Evolutionary conservation across 1,140 invertebrate genomes (phyloP).

Genomic region (Hydropsyche tenuis): DNA sequence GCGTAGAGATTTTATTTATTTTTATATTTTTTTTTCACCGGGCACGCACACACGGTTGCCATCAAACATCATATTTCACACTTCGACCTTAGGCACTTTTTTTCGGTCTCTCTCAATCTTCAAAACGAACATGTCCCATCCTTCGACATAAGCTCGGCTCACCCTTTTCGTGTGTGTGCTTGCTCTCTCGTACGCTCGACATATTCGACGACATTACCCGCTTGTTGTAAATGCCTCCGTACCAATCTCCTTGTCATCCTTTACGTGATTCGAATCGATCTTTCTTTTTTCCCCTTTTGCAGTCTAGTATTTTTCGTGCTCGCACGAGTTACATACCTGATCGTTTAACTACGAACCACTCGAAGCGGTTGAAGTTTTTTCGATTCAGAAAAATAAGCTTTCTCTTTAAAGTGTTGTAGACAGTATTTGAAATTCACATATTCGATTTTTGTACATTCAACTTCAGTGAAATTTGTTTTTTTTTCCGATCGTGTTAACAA

Average conservation of each 20-base stretch:
- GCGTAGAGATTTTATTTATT: slow-evolving; percentile 11
- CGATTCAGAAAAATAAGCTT: too few relatives aligned
- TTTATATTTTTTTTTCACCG: neutral
- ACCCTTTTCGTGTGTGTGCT: slow-evolving; percentile 2
- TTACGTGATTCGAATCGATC: neutral
- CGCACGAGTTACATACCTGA: too few relatives aligned
- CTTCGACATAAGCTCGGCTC: neutral
- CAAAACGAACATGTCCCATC: slow-evolving; percentile 13
- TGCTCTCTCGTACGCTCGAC: slow-evolving; percentile 15
- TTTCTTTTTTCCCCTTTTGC: too few relatives aligned
- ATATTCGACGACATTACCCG: slow-evolving; percentile 18
- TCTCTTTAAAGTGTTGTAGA: too few relatives aligned
- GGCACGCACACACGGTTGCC: neutral
- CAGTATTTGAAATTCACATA: too few relatives aligned
- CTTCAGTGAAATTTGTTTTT: too few relatives aligned
- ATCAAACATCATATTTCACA: slow-evolving; percentile 19
- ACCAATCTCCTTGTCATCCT: slow-evolving; percentile 12
- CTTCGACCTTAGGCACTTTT: slow-evolving; percentile 9
- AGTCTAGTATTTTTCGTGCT: too few relatives aligned
- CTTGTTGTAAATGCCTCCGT: slow-evolving; percentile 3
- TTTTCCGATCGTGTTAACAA: too few relatives aligned
- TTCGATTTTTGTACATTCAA: too few relatives aligned
- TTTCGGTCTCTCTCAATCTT: slow-evolving; percentile 17
- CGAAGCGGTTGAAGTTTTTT: too few relatives aligned
- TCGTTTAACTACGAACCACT: too few relatives aligned